Evolutionary conservation across 1,140 invertebrate genomes (phyloP), one percentile per base, ranked within the genome.

Genomic region (Dendroctonus valens): DNA sequence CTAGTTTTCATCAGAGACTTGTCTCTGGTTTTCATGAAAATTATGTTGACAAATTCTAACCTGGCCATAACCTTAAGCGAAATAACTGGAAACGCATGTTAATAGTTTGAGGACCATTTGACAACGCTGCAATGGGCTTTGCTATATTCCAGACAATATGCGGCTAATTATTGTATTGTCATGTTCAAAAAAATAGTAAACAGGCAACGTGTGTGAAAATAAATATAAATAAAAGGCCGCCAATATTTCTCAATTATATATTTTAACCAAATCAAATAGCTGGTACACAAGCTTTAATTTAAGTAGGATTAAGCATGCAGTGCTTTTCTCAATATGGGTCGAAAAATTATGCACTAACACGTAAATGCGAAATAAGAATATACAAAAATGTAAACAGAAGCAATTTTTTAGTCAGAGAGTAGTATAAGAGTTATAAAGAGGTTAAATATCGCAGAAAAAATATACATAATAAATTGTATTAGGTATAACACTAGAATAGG

Each of bases 211-310:
- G 12, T n/a, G 9, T 46, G 37, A 9, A 5, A 46, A 46, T n/a
- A 5, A 6, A 46, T 41, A 15, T 7, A 59, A 59, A 62, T 49
- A 60, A 60, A 49, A 7, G 3, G 37, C 14, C n/a, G 9, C 12
- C 37, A 8, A 52, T 53, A 41, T 52, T 41, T 44, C 11, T 48
- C 54, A 63, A 63, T 63, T 53, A 12, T 60, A 44, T 67, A 60
- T 67, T 60, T 67, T 67, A 65, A 67, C 57, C 65, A 67, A 67
- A 60, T 60, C 65, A 41, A 67, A 59, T 57, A 3, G 59, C 60
- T 67, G 65, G 49, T 67, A 67, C 58, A 67, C 50, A 67, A 67
- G 65, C 65, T 59, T 65, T 15, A 59, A 65, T 37, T 60, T 60
- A 15, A 15, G 52, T 5, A 6, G 41, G 51, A 54, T 52, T 41